Conservation (phyloP, 1,140 invertebrate genomes). For the Leptinotarsa lineolata region DNA sequence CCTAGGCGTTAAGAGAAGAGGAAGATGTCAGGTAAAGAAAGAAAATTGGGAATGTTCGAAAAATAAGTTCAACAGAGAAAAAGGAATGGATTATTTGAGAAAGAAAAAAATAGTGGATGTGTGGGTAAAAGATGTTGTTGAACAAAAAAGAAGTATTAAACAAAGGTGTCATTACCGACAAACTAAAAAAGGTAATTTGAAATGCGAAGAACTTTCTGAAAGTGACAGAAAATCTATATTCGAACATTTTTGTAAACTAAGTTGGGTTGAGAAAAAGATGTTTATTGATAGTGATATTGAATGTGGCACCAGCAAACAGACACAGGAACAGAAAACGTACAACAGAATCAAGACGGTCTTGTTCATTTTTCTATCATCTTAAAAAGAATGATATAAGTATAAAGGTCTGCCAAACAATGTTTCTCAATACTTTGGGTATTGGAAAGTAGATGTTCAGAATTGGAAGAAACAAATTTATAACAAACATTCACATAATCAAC, state of each 20-base stretch:
- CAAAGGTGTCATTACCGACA: not conserved
- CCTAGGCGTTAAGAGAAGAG: not conserved
- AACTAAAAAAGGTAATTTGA: not conserved
- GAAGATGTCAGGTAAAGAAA: not conserved
- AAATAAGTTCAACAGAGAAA: not conserved
- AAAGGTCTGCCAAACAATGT: no score
- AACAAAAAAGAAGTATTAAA: slow-evolving; percentile 3
- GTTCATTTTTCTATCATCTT: no score
- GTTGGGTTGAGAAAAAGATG: not conserved
- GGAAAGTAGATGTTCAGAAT: no score
- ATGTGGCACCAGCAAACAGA: not conserved
- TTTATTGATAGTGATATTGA: not conserved
- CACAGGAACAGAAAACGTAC: slow-evolving; percentile 8
- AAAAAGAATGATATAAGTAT: no score
- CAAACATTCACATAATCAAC: no score
- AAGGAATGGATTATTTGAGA: not conserved
- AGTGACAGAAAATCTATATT: not conserved
- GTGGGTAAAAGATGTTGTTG: not conserved
- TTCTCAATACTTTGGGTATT: no score
- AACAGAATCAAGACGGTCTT: not conserved
- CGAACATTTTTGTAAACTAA: not conserved
- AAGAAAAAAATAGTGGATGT: not conserved
- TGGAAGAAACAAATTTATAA: no score
- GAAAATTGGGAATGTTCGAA: not conserved
- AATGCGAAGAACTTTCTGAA: not conserved